Percentiles rank a stretch among this genome's conserved stretches.
Evolutionary conservation across 2,888 invertebrate species (phyloP).

Genomic region (Dryococelus australis): DNA sequence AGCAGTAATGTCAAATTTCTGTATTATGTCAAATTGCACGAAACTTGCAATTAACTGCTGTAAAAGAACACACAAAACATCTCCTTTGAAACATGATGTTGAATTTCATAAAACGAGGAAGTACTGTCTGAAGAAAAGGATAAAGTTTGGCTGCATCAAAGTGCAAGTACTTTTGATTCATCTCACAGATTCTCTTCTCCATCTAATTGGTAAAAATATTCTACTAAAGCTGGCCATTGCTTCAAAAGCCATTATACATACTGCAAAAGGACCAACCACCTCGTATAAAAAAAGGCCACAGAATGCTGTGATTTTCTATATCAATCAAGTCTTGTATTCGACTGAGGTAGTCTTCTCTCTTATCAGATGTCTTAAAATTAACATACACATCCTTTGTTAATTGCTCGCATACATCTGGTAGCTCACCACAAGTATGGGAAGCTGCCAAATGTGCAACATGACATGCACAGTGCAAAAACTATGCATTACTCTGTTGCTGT

Average conservation of each 20-base stretch:
- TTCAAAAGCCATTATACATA: not conserved
- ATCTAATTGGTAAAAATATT: not conserved
- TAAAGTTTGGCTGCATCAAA: not conserved
- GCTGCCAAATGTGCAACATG: constrained; percentile 32
- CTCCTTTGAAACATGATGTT: not conserved
- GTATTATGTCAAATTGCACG: not conserved
- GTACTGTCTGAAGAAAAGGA: not conserved
- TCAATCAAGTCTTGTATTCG: not conserved
- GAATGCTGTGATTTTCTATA: not conserved
- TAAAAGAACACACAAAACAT: not conserved
- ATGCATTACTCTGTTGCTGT: not conserved
- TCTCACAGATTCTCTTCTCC: not conserved
- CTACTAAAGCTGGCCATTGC: not conserved
- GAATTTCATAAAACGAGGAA: not conserved
- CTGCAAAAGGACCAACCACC: not conserved
- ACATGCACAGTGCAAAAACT: constrained; percentile 22
- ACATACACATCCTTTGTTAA: constrained; percentile 27
- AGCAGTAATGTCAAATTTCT: constrained; percentile 12
- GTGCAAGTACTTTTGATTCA: not conserved
- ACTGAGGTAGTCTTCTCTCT: not conserved
- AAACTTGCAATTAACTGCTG: constrained; percentile 17
- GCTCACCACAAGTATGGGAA: constrained; percentile 18
- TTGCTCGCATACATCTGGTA: constrained; percentile 23
- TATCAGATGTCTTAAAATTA: constrained; percentile 17
- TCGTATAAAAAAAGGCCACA: constrained; percentile 4